phyloP scores from a whole-genome alignment of 2,113 vertebrate species.

The Sylvietta virens region DNA sequence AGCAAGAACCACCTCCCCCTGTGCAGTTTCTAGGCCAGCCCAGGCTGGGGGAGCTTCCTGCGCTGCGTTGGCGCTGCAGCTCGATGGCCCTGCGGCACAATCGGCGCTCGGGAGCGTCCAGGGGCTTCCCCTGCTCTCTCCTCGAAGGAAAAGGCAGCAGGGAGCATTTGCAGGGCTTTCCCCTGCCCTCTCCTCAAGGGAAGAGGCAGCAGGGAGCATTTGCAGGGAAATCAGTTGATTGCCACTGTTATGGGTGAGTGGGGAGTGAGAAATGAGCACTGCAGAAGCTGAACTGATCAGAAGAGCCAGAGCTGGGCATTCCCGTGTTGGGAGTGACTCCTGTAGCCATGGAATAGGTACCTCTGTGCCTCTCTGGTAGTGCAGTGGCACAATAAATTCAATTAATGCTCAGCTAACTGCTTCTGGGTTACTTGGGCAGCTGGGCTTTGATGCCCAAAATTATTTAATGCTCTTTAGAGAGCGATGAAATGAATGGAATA shows the following conservation, averaged over 20 bases:
- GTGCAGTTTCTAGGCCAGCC: slow-evolving; percentile 41
- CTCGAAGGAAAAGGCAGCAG: background rate
- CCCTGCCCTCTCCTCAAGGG: background rate
- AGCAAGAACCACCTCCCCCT: slow-evolving; percentile 82
- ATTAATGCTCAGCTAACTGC: background rate
- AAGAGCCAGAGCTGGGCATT: background rate
- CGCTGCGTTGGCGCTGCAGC: slow-evolving; percentile 36
- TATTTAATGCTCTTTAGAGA: background rate
- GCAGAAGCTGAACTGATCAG: background rate
- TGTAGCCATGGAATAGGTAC: background rate
- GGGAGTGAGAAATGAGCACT: background rate
- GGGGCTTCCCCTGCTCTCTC: slow-evolving; percentile 8
- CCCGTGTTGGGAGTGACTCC: background rate
- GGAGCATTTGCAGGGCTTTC: background rate
- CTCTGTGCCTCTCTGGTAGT: background rate
- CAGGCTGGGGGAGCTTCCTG: slow-evolving; percentile 48
- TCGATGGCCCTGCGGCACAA: background rate
- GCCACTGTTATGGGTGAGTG: background rate
- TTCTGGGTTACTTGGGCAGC: background rate
- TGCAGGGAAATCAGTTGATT: background rate
- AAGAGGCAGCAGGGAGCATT: background rate
- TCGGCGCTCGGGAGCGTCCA: background rate
- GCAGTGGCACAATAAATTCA: background rate
- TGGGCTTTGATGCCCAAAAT: background rate
- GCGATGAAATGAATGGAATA: background rate